These are phyloP conservation scores for Pterocles burchelli DNA, from an alignment of 2,113 vertebrate species.

Conservation along the genomic window DNA sequence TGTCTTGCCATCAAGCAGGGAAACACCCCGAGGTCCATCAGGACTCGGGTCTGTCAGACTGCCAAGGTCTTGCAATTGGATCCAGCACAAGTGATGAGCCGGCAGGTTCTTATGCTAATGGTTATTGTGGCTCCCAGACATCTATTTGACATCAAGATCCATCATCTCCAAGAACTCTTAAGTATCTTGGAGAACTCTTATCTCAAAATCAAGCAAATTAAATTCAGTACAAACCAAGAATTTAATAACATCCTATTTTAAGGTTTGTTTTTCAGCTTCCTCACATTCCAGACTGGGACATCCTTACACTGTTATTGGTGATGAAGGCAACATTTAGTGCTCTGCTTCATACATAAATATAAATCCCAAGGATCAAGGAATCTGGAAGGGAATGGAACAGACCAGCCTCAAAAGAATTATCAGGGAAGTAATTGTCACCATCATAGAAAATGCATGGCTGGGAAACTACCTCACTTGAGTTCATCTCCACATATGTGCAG, in stretches of 20 bases:
- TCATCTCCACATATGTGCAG: neutral
- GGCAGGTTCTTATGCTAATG: neutral
- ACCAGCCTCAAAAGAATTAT: neutral
- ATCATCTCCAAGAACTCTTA: accelerated
- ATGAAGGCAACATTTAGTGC: neutral
- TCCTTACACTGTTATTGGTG: neutral
- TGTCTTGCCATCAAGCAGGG: neutral
- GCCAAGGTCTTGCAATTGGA: neutral
- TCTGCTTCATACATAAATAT: neutral
- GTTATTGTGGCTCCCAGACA: neutral
- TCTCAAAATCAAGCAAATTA: neutral
- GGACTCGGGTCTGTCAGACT: neutral
- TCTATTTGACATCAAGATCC: neutral
- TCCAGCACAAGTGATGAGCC: neutral
- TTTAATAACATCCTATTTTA: neutral
- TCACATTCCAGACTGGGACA: neutral
- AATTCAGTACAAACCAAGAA: neutral
- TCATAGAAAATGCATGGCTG: neutral
- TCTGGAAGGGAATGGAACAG: neutral
- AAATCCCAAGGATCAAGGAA: neutral
- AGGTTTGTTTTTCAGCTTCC: neutral
- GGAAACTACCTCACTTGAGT: neutral
- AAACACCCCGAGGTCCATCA: neutral
- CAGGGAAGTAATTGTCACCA: neutral
- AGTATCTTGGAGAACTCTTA: neutral